Evolutionary conservation across 2,797 vertebrate species (phyloP).

Genomic region (Trichosurus vulpecula): DNA sequence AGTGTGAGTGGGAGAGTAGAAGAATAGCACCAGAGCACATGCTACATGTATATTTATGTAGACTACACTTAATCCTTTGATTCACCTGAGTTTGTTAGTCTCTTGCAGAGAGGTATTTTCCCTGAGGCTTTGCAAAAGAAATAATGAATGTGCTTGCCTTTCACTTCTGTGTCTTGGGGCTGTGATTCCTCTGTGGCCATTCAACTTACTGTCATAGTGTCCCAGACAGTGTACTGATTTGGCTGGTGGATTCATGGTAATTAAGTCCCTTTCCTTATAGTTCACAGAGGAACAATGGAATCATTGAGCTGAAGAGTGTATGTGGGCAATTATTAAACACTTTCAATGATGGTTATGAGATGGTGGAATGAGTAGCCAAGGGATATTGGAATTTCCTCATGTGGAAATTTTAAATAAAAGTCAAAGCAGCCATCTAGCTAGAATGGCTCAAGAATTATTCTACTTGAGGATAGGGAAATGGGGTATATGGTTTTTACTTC

Average conservation of each 20-base stretch:
- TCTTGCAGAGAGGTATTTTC: background rate
- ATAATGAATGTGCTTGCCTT: background rate
- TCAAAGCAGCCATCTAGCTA: background rate
- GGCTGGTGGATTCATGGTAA: background rate
- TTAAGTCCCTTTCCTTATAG: background rate
- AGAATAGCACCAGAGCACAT: background rate
- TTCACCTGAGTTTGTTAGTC: background rate
- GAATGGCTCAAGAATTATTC: conserved; percentile 8
- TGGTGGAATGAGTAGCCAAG: background rate
- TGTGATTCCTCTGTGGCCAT: background rate
- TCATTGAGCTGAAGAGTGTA: background rate
- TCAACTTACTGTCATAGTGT: background rate
- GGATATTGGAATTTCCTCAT: background rate
- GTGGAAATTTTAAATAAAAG: background rate
- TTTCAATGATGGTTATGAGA: background rate
- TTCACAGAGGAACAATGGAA: background rate
- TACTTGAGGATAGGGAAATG: background rate
- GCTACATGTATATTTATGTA: background rate
- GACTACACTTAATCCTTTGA: background rate
- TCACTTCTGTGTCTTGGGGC: background rate
- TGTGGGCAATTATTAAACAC: background rate
- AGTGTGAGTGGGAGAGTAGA: background rate
- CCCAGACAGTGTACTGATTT: background rate
- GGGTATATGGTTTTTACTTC: background rate
- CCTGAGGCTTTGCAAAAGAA: background rate